These are phyloP conservation scores for Chromoteleia sp. DNA, from an alignment of 2,888 invertebrate species.

Conservation along the genomic window DNA sequence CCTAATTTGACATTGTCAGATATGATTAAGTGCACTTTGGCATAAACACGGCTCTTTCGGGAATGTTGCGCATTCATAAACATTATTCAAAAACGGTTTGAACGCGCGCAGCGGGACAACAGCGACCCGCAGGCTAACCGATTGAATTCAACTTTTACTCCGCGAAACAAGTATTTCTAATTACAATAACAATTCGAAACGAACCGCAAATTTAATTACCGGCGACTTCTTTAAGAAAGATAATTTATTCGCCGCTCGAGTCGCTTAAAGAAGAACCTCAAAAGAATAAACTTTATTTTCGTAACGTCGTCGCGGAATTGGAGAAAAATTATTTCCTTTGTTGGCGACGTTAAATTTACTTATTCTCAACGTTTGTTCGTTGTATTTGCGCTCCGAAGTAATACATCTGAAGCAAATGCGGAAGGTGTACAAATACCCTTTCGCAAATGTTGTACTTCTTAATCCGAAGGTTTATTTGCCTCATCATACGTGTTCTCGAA, in stretches of 20 bases:
- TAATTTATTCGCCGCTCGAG: slow-evolving; percentile 12
- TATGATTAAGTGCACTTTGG: slow-evolving; percentile 37
- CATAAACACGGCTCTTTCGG: slow-evolving; percentile 26
- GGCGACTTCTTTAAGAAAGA: slow-evolving; percentile 8
- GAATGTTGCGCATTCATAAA: slow-evolving; percentile 14
- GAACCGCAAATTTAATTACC: slow-evolving; percentile 19
- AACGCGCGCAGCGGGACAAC: neutral
- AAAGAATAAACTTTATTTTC: slow-evolving; percentile 4
- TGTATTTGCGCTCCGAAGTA: slow-evolving; percentile 42
- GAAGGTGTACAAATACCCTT: slow-evolving; percentile 50
- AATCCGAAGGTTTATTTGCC: slow-evolving; percentile 54
- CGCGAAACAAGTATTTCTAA: neutral
- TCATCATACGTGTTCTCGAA: slow-evolving; percentile 48
- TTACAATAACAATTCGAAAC: slow-evolving; percentile 9
- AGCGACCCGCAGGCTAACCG: neutral
- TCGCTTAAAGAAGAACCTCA: neutral
- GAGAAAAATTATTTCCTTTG: slow-evolving; percentile 16
- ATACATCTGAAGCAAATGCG: slow-evolving; percentile 54
- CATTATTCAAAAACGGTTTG: neutral
- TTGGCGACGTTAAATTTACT: slow-evolving; percentile 42
- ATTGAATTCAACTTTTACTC: neutral
- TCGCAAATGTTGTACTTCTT: slow-evolving; percentile 60
- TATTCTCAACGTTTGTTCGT: slow-evolving; percentile 45
- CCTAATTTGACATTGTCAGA: slow-evolving; percentile 47
- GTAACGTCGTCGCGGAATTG: neutral